Base-by-base conservation (phyloP, 2,113 vertebrate genomes). In the Ophthalmolycus amberensis region DNA sequence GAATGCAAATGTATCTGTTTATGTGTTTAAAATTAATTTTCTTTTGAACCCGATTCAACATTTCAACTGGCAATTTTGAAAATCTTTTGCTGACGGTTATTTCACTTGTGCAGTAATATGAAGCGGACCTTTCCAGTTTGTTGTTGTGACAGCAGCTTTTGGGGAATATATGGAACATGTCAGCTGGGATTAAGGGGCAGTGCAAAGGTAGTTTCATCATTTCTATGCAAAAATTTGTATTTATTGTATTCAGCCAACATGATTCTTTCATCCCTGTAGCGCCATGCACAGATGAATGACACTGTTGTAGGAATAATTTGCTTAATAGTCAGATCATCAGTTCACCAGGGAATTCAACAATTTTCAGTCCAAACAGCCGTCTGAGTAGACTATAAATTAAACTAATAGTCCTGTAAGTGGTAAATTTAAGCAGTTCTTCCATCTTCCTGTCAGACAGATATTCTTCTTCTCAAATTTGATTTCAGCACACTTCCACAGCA, bases 291-390 rank as follows among this genome's bases (percentile, higher is more conserved):
- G 40, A 67, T 18, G 15, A 25, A 46, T 46, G 40, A 67, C n/a
- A 67, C 29, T 67, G 14, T 64, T 14, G 37, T 40, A n/a, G 37
- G 3, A 14, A 40, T 46, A 27, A 60, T 64, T 76, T 74, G 52
- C 65, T 68, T 80, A 68, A 27, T 27, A 64, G 48, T 84, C 37
- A 52, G 46, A 80, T 76, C 40, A 71, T 85, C 25, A 63, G 58
- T 82, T 87, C 77, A 70, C 11, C 22, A 52, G 74, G 66, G 82
- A 77, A 86, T 92, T 79, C 75, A 79, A 82, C 59, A 67, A 52
- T 83, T 58, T 72, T 66, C 27, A 83, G 64, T 12, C 46, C 75
- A 69, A 82, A 77, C 74, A 85, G 66, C 48, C 32, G 14, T 54
- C 76, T 9, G 66, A 76, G 37, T 1, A 52, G 60, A 68, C 15